These are phyloP conservation scores for Metridium senile DNA, from an alignment of 92 coral and sea anemone species.

Conservation along the genomic window DNA sequence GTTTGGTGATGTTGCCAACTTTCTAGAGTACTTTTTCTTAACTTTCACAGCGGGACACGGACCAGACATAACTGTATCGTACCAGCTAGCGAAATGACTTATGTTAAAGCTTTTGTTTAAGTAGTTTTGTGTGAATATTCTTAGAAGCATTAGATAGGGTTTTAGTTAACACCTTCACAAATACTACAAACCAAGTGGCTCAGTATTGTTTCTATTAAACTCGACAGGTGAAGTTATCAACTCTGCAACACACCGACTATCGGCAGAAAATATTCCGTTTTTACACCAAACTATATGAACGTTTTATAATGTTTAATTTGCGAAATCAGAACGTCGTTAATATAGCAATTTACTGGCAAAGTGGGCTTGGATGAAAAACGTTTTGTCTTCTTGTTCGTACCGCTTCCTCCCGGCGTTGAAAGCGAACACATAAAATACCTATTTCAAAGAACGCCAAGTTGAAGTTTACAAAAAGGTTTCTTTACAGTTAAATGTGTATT, in stretches of 20 bases:
- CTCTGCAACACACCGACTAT: slow-evolving; percentile 16
- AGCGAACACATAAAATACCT: slow-evolving; percentile 2
- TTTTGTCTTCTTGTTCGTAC: neutral
- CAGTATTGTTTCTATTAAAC: slow-evolving; percentile 67
- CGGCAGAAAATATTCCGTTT: neutral
- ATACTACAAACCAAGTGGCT: slow-evolving; percentile 76
- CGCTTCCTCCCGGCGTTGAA: neutral
- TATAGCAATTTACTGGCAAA: slow-evolving; percentile 28
- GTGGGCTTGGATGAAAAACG: too few species aligned
- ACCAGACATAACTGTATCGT: neutral
- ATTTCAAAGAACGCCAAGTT: neutral
- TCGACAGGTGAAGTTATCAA: slow-evolving; percentile 66
- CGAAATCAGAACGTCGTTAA: neutral
- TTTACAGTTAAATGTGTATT: neutral
- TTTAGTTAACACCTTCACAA: slow-evolving; percentile 87
- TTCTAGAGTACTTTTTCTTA: slow-evolving; percentile 6
- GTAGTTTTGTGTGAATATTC: slow-evolving; percentile 53
- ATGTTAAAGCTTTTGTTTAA: slow-evolving; percentile 48
- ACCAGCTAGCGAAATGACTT: slow-evolving; percentile 19
- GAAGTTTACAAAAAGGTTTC: neutral
- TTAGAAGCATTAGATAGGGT: slow-evolving; percentile 54
- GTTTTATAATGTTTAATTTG: neutral
- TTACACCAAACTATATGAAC: neutral
- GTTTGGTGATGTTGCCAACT: neutral
- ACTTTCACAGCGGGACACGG: slow-evolving; percentile 20